These are phyloP conservation scores for Aphelinus certus DNA, from an alignment of 1,140 invertebrate species.

Conservation along the genomic window DNA sequence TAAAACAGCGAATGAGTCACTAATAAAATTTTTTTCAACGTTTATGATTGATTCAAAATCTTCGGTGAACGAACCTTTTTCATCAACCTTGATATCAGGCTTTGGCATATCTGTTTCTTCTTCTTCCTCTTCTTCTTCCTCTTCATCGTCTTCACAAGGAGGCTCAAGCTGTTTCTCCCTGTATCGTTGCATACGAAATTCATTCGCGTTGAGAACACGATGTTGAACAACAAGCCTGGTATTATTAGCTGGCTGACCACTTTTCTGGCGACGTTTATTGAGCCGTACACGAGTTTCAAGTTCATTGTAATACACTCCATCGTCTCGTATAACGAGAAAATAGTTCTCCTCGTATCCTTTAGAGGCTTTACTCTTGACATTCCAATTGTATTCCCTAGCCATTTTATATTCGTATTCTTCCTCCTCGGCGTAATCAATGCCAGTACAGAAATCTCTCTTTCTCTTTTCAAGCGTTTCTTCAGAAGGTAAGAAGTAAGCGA, in stretches of 20 bases:
- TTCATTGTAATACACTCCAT: slow-evolving; percentile 96
- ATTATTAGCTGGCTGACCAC: slow-evolving; percentile 77
- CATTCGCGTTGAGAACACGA: slow-evolving; percentile 83
- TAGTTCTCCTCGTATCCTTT: slow-evolving; percentile 99
- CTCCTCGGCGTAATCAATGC: slow-evolving; percentile 88
- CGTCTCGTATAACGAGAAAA: slow-evolving; percentile 92
- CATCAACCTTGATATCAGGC: slow-evolving; percentile 52
- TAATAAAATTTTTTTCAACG: slow-evolving; percentile 12
- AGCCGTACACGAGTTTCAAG: slow-evolving; percentile 93
- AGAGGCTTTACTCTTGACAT: slow-evolving; percentile 97
- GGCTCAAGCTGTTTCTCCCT: slow-evolving; percentile 90
- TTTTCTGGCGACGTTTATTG: slow-evolving; percentile 87
- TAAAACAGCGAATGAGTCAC: slow-evolving; percentile 10
- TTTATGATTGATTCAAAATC: background rate
- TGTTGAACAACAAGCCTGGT: slow-evolving; percentile 91
- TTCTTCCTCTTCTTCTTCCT: slow-evolving; percentile 64
- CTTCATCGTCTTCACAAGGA: slow-evolving; percentile 82
- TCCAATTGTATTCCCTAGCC: slow-evolving; percentile 97
- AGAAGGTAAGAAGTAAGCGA: slow-evolving; percentile 96
- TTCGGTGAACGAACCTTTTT: slow-evolving; percentile 47
- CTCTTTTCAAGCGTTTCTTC: slow-evolving; percentile 92
- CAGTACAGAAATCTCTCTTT: slow-evolving; percentile 79
- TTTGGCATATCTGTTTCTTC: slow-evolving; percentile 56
- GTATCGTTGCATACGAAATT: slow-evolving; percentile 87
- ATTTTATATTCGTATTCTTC: slow-evolving; percentile 96